Evolutionary conservation across 2,797 vertebrate species (phyloP).

Genomic region (Eulemur rubriventer): DNA sequence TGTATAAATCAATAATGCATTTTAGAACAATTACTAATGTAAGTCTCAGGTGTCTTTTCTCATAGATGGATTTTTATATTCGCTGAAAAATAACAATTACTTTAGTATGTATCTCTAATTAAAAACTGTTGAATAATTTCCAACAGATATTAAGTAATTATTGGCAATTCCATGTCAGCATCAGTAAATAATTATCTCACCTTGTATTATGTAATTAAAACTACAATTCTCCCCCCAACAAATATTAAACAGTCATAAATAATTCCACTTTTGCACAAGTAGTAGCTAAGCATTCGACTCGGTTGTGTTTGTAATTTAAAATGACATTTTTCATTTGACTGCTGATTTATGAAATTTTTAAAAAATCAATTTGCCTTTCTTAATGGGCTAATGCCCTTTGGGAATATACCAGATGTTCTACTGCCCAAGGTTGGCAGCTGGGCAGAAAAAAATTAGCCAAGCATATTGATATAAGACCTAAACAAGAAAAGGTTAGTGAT

Average conservation of each 20-base stretch:
- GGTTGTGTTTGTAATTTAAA: constrained; percentile 74
- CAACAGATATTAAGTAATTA: constrained; percentile 73
- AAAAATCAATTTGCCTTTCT: constrained; percentile 75
- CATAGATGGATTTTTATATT: constrained; percentile 67
- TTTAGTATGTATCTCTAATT: constrained; percentile 74
- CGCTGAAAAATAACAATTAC: constrained; percentile 64
- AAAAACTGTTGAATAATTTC: constrained; percentile 75
- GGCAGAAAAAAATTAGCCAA: constrained; percentile 74
- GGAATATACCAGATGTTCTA: constrained; percentile 76
- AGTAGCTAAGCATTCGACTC: neutral
- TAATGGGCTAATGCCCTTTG: constrained; percentile 69
- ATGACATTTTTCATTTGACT: constrained; percentile 78
- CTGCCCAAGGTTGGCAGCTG: constrained; percentile 75
- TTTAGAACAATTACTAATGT: constrained; percentile 69
- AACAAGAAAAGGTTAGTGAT: constrained; percentile 56
- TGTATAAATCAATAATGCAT: constrained; percentile 72
- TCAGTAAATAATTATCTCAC: constrained; percentile 77
- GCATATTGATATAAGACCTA: constrained; percentile 73
- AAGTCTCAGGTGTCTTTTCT: constrained; percentile 68
- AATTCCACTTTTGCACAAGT: constrained; percentile 61
- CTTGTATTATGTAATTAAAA: constrained; percentile 79
- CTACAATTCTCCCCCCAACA: constrained; percentile 51
- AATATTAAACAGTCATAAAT: constrained; percentile 73
- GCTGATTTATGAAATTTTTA: constrained; percentile 73
- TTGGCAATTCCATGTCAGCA: constrained; percentile 68